Base-by-base conservation (phyloP, 64 coral and sea anemone genomes). In the Acropora yongei region DNA sequence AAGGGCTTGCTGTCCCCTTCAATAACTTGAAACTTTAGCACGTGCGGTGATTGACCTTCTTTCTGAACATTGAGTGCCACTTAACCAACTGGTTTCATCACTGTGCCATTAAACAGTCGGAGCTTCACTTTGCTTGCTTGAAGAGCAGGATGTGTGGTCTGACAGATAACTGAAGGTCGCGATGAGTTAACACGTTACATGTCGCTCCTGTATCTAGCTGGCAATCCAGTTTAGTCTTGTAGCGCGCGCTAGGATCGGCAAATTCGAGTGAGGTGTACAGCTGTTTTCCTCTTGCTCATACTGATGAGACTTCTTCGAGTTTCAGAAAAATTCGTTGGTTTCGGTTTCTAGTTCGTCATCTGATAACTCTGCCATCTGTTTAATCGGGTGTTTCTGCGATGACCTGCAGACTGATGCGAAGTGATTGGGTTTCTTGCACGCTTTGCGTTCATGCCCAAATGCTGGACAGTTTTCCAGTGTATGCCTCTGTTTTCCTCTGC, bases 191-290 rank as follows among this genome's bases (percentile, higher is more conserved):
- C 5, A 93, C 76, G 57, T 93, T 87, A 41, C 90, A 92, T n/a
- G 90, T 92, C 2, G 82, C 82, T 30, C 90, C 83, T 20, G 57
- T 92, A 61, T 93, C 76, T n/a, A 88, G 39, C 79, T 93, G 91
- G 41, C 91, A 93, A 44, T 87, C 82, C 45, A 87, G 39, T 45
- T 79, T 78, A 1, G 66, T 88, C 67, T 39, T 69, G 40, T 88
- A 88, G 14, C 73, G 9, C 0, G 68, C 45, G 13, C 77, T 10
- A 41, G 18, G 16, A 61, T 88, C 55, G 2, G 57, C 55, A 49
- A 88, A 87, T 57, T 87, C 85, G 48, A 87, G 71, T 45, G 45
- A 46, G 16, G 44, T 75, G 50, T 53, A 74, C 17, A 87, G 44
- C 41, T 87, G 71, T 57, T 75, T 87, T n/a, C 85, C 85, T 87